phyloP scores from a whole-genome alignment of 2,797 vertebrate species.

The Rhadinocentrus ornatus region DNA sequence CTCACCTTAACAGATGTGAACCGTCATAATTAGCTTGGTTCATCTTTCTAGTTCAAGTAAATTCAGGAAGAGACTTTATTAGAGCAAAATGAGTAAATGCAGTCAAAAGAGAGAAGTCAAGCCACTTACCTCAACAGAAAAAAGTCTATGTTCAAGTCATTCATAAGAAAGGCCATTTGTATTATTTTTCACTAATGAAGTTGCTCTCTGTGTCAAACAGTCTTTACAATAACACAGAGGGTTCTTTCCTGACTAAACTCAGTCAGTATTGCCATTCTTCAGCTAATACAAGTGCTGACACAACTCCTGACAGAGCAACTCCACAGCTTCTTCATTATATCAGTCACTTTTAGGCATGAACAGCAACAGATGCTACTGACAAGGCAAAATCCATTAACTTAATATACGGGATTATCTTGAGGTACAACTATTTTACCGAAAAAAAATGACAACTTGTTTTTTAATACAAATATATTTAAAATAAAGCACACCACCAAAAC shows the following conservation, averaged over 20 bases:
- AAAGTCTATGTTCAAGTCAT: neutral
- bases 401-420: neutral
- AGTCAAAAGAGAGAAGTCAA: constrained; percentile 13
- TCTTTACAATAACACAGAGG: neutral
- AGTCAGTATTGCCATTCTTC: neutral
- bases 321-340: neutral
- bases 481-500: neutral
- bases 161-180: neutral
- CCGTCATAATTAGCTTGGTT: constrained; percentile 61
- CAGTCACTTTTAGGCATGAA: neutral
- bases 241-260: neutral
- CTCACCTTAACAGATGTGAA: constrained; percentile 21
- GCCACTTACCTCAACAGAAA: constrained; percentile 42
- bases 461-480: no score
- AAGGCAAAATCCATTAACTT: neutral
- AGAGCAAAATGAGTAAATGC: constrained; percentile 30
- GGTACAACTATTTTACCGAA: neutral
- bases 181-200: constrained; percentile 30
- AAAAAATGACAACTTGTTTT: neutral
- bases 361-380: neutral
- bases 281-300: neutral
- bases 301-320: neutral
- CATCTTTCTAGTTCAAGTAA: constrained; percentile 49
- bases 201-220: neutral
- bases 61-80: constrained; percentile 38